These are phyloP conservation scores for Peromyscus maniculatus DNA, from an alignment of 2,113 vertebrate genomes.

Conservation along the genomic window DNA sequence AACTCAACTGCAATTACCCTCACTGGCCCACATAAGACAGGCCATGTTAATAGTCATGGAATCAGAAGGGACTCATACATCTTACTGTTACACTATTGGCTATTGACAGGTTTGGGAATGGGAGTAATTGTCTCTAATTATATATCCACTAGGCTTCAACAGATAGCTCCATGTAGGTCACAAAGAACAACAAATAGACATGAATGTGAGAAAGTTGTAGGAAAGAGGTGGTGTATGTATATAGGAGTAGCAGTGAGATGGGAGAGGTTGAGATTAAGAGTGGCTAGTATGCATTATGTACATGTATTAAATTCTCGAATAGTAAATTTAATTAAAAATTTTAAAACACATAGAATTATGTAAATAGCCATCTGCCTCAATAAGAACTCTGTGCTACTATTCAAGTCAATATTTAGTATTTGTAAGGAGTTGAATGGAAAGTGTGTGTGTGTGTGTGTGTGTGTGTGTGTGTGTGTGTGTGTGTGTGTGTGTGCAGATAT, in stretches of 20 bases:
- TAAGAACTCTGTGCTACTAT: slow-evolving; percentile 12
- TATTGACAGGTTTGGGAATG: not conserved
- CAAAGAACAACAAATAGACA: not conserved
- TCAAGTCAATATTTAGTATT: slow-evolving; percentile 49
- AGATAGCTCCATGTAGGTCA: not conserved
- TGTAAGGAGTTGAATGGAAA: not conserved
- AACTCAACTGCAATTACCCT: not conserved
- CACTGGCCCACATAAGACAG: not conserved
- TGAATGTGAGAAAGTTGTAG: not conserved
- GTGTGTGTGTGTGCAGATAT: not conserved
- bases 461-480: too few relatives aligned
- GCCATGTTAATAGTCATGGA: not conserved
- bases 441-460: not conserved
- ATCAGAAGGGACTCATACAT: not conserved
- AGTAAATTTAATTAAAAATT: not conserved
- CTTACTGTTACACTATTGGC: not conserved
- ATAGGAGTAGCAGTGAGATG: not conserved
- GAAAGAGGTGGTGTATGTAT: not conserved
- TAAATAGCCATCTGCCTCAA: slow-evolving; percentile 18
- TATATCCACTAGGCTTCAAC: not conserved
- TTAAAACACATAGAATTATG: not conserved
- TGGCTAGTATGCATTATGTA: not conserved
- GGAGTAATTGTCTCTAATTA: not conserved
- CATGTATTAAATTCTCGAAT: not conserved
- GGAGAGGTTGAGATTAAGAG: not conserved